These are phyloP conservation scores for Strigamia maritima DNA, from an alignment of 2,888 invertebrate genomes.

Conservation along the genomic window DNA sequence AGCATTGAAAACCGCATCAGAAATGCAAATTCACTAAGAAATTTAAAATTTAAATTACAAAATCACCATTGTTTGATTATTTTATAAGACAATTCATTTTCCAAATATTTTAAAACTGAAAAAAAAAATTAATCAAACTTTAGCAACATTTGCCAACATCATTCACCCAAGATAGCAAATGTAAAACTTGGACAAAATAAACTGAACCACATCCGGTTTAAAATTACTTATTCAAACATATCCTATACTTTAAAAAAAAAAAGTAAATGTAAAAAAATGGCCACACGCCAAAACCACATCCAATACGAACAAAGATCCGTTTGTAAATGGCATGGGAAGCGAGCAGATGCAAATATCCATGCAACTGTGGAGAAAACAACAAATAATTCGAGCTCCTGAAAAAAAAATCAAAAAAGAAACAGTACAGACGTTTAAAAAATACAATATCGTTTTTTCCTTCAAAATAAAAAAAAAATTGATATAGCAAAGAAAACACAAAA, in stretches of 20 bases:
- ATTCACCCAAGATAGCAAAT: too few relatives aligned
- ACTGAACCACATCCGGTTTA: neutral
- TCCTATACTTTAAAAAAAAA: neutral
- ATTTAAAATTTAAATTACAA: neutral
- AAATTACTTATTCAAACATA: neutral
- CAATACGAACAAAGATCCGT: constrained; percentile 10
- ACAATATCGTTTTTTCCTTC: too few relatives aligned
- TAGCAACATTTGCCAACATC: too few relatives aligned
- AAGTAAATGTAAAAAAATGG: neutral
- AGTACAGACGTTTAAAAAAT: neutral
- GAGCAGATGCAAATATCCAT: constrained; percentile 9
- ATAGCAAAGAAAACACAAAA: too few relatives aligned
- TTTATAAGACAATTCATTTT: too few relatives aligned
- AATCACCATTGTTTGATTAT: too few relatives aligned
- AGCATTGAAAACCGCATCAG: neutral
- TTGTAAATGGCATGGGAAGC: constrained; percentile 7
- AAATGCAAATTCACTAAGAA: neutral
- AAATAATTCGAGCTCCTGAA: neutral
- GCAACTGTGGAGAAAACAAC: neutral
- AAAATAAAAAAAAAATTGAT: too few relatives aligned
- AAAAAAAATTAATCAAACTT: too few relatives aligned
- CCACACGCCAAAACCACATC: neutral
- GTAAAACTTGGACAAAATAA: too few relatives aligned
- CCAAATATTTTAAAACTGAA: too few relatives aligned
- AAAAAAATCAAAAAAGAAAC: neutral